Evolutionary conservation across 2,113 vertebrate species (phyloP).

Genomic region (Leucosticte australis): DNA sequence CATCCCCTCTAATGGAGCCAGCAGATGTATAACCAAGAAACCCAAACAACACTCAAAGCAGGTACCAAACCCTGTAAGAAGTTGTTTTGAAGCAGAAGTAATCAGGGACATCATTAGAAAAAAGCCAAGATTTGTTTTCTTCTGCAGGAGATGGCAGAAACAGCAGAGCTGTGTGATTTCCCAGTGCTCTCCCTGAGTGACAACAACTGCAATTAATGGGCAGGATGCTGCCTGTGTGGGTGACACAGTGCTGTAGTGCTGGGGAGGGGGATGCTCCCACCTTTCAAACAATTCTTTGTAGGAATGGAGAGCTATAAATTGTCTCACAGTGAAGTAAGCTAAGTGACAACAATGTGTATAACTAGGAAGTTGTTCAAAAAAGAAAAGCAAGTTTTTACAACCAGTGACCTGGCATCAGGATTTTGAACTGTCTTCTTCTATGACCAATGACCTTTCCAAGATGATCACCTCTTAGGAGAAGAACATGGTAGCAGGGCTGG

Average conservation of each 20-base stretch:
- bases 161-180: not conserved
- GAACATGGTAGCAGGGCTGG: not conserved
- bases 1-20: not conserved
- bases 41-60: not conserved
- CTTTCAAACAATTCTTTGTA: not conserved
- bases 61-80: not conserved
- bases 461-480: not conserved
- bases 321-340: not conserved
- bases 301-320: not conserved
- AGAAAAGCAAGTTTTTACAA: not conserved
- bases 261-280: not conserved
- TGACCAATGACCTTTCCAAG: not conserved
- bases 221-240: not conserved
- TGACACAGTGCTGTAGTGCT: not conserved
- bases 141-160: not conserved
- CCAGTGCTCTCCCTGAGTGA: not conserved
- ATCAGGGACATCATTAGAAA: not conserved
- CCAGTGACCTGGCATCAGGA: not conserved
- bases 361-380: not conserved
- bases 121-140: not conserved
- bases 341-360: not conserved
- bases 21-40: not conserved
- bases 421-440: not conserved
- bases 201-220: not conserved
- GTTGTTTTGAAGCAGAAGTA: not conserved